Percentiles rank a stretch among this genome's conserved stretches.
Evolutionary conservation across 2,888 invertebrate genomes (phyloP).

Genomic region (Willowsia nigromaculata): DNA sequence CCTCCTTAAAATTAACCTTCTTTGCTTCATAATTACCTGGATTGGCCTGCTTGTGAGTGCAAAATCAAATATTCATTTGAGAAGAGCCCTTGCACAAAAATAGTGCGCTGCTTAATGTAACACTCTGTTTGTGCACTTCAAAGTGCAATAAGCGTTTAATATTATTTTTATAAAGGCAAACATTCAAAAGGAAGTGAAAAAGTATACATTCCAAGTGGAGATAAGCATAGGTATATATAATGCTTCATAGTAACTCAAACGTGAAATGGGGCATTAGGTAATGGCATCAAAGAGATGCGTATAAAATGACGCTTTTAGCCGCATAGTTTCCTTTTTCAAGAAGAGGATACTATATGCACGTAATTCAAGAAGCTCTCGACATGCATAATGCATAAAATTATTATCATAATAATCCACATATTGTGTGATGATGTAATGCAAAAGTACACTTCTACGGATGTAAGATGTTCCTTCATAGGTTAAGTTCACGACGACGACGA

Average conservation of each 20-base stretch:
- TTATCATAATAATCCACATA: conserved; percentile 67
- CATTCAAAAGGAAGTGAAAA: neutral
- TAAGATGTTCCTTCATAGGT: conserved; percentile 56
- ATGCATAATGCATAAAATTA: conserved; percentile 71
- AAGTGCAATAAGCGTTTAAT: conserved; percentile 3
- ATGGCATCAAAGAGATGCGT: conserved; percentile 63
- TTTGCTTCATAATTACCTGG: no score
- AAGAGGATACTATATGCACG: conserved; percentile 47
- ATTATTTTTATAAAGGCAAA: neutral
- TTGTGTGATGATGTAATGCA: conserved; percentile 57
- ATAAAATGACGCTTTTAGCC: conserved; percentile 66
- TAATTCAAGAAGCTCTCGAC: conserved; percentile 69
- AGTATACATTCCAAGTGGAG: neutral
- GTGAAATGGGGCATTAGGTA: conserved; percentile 71
- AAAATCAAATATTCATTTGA: neutral
- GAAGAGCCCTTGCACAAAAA: neutral
- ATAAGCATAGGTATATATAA: neutral
- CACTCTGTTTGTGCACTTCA: neutral
- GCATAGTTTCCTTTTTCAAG: conserved; percentile 61
- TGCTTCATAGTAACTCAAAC: conserved; percentile 43
- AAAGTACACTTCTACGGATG: conserved; percentile 47
- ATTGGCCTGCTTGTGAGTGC: no score
- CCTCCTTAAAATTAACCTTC: no score
- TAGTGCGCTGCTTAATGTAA: neutral
- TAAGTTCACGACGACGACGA: conserved; percentile 53